Conservation (phyloP, 2,113 vertebrate genomes). For the Sinosuthora webbiana region DNA sequence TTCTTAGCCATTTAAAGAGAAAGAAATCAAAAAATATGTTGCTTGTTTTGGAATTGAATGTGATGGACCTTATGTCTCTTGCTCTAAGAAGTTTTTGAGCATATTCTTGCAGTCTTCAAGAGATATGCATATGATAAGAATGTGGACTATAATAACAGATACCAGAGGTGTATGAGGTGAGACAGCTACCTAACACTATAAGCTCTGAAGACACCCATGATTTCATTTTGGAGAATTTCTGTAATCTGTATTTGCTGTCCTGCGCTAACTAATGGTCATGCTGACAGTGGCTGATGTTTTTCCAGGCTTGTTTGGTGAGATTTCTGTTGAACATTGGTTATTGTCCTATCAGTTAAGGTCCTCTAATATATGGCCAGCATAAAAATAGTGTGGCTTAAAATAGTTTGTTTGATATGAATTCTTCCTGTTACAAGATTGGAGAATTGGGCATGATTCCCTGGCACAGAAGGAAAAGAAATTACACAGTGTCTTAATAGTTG, state of each 20-base stretch:
- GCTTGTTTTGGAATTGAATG: neutral
- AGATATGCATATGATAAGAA: neutral
- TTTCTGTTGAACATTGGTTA: neutral
- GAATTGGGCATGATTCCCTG: neutral
- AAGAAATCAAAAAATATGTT: neutral
- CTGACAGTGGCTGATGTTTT: neutral
- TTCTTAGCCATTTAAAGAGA: neutral
- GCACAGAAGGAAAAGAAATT: neutral
- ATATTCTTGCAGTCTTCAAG: neutral
- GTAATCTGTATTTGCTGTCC: neutral
- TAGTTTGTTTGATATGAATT: neutral
- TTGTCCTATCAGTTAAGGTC: neutral
- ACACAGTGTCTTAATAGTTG: neutral
- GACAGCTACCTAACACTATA: neutral
- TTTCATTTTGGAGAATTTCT: neutral
- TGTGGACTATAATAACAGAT: neutral
- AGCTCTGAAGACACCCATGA: neutral
- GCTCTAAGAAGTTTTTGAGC: neutral
- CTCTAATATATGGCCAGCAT: neutral
- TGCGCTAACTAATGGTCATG: neutral
- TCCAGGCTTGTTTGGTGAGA: neutral
- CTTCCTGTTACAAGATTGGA: neutral
- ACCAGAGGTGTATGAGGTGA: neutral
- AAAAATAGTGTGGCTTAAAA: constrained; percentile 25
- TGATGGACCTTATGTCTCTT: rapidly evolving